Percentiles rank a stretch among this genome's conserved stretches.
These are phyloP conservation scores for Zaprionus nigranus DNA, from an alignment of 1,140 invertebrate species.

Conservation along the genomic window DNA sequence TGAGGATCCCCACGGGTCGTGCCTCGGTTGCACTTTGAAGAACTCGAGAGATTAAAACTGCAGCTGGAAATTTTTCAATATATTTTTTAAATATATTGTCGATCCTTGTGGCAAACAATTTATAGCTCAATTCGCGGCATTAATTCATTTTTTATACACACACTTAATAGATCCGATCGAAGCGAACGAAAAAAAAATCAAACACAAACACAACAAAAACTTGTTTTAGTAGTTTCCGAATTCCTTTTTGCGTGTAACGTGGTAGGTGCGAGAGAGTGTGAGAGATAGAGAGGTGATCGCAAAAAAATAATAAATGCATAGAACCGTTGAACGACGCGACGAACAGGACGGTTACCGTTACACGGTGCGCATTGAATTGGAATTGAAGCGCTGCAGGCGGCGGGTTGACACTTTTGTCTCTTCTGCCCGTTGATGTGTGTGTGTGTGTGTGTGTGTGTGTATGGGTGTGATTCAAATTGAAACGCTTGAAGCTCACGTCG, in stretches of 20 bases:
- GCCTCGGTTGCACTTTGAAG: background rate
- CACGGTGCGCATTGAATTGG: slow-evolving; percentile 74
- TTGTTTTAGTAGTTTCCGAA: slow-evolving; percentile 19
- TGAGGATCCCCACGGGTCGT: background rate
- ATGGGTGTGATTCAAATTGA: slow-evolving; percentile 64
- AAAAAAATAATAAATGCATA: slow-evolving; percentile 24
- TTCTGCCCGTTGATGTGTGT: slow-evolving; percentile 20
- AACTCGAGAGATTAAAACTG: slow-evolving; percentile 5
- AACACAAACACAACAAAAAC: slow-evolving; percentile 21
- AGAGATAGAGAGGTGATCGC: background rate
- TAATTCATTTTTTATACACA: slow-evolving; percentile 27
- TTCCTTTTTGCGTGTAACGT: slow-evolving; percentile 10
- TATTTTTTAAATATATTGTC: background rate
- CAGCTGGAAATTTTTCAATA: background rate
- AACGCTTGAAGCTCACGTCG: slow-evolving; percentile 75
- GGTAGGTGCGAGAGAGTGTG: background rate
- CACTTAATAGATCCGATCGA: slow-evolving; percentile 23
- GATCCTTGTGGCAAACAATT: slow-evolving; percentile 32
- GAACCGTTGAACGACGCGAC: slow-evolving; percentile 59
- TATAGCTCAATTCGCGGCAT: background rate
- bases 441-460: slow-evolving; percentile 16
- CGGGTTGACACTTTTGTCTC: slow-evolving; percentile 72
- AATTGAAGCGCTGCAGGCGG: slow-evolving; percentile 72
- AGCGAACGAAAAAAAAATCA: slow-evolving; percentile 18
- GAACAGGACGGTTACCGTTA: slow-evolving; percentile 76